These are phyloP conservation scores for Tipula confusa DNA, from an alignment of 2,888 invertebrate genomes.

Conservation along the genomic window DNA sequence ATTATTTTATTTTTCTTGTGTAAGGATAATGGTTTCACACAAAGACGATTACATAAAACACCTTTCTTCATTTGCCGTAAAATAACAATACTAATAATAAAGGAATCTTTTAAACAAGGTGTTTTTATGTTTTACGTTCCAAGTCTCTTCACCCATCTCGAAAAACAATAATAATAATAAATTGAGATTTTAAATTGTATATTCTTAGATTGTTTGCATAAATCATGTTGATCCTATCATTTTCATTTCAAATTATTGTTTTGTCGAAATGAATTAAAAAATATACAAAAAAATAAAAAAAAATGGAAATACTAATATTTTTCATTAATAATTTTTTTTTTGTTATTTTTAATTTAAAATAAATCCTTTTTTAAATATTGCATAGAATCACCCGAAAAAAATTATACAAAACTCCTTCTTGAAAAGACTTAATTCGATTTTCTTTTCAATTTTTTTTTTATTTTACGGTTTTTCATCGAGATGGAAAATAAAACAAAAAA, in stretches of 20 bases:
- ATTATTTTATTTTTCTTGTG: neutral
- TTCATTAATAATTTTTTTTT: constrained; percentile 27
- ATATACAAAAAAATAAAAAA: neutral
- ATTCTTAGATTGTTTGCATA: constrained; percentile 25
- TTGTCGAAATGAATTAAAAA: constrained; percentile 12
- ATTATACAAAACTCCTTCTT: neutral
- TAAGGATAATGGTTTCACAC: constrained; percentile 29
- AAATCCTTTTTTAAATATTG: constrained; percentile 28
- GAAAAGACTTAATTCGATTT: constrained; percentile 16
- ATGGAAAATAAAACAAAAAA: neutral
- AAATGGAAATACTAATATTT: constrained; percentile 3
- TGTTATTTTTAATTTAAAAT: constrained; percentile 28
- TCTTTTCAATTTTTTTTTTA: constrained; percentile 13
- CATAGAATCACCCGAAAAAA: neutral
- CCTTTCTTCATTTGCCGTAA: neutral
- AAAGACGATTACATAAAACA: constrained; percentile 29
- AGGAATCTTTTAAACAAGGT: neutral
- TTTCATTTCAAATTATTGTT: constrained; percentile 16
- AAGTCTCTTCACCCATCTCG: neutral
- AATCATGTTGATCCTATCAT: constrained; percentile 27
- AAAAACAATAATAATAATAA: too few relatives aligned
- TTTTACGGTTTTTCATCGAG: constrained; percentile 3
- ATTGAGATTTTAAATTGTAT: neutral
- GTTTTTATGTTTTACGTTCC: neutral
- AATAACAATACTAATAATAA: too few relatives aligned